Conservation (phyloP, 2,888 invertebrate species). For the Drosophila colorata region DNA sequence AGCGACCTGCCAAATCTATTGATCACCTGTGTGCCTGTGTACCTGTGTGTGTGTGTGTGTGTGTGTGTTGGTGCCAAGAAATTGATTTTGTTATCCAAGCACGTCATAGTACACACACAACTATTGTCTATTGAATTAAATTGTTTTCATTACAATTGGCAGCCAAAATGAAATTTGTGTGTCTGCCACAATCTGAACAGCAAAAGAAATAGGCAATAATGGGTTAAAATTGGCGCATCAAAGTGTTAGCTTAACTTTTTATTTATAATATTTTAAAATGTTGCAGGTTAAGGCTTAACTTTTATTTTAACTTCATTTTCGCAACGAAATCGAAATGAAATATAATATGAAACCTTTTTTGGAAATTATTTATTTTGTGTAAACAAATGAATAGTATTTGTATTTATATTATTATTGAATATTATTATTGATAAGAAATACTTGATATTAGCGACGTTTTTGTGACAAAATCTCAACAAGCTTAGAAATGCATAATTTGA, state of each 20-base stretch:
- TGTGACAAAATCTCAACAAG: no score
- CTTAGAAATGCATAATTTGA: no score
- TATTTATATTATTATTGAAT: no score
- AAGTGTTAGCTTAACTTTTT: conserved; percentile 7
- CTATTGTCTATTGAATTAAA: conserved; percentile 79
- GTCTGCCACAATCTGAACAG: conserved; percentile 18
- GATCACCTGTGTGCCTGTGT: conserved; percentile 55
- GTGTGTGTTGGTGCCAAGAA: conserved; percentile 42
- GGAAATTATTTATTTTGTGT: no score
- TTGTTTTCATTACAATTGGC: conserved; percentile 77
- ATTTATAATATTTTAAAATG: not conserved
- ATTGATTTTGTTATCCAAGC: conserved; percentile 79
- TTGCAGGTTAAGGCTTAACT: no score
- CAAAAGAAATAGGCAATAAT: conserved; percentile 10
- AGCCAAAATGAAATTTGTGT: conserved; percentile 59
- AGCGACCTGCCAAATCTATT: conserved; percentile 74
- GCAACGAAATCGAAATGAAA: no score
- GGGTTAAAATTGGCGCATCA: conserved; percentile 3
- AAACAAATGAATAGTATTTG: no score
- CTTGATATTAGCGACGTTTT: no score
- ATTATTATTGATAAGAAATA: no score
- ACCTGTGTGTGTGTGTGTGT: conserved; percentile 15
- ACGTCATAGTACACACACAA: conserved; percentile 66
- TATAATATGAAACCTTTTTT: no score
- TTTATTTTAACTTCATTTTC: no score